A percentile compares a stretch with the other conserved stretches of the same genome.
These are phyloP conservation scores for Prunella strophiata DNA, from an alignment of 2,797 vertebrate genomes.

Conservation along the genomic window DNA sequence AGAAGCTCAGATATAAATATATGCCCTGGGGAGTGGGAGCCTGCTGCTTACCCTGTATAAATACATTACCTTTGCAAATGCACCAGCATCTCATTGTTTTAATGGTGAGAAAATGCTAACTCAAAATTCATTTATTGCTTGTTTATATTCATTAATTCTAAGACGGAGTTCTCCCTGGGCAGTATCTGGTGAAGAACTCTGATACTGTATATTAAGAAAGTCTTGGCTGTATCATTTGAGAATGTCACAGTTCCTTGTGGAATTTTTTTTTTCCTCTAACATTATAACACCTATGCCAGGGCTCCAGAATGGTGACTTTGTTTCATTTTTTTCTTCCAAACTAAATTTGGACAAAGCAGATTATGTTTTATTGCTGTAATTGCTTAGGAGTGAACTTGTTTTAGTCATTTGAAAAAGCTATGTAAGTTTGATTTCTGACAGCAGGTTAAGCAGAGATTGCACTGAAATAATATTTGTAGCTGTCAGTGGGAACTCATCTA, in stretches of 20 bases:
- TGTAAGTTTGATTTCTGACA: not conserved
- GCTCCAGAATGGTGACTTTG: not conserved
- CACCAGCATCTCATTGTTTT: not conserved
- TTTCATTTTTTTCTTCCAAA: not conserved
- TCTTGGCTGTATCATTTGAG: not conserved
- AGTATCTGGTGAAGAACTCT: not conserved
- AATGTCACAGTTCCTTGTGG: not conserved
- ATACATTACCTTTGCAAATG: not conserved
- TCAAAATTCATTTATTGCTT: not conserved
- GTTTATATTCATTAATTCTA: slow-evolving; percentile 16
- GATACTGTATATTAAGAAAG: not conserved
- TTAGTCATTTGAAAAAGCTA: not conserved
- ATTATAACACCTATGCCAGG: not conserved
- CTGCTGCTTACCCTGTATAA: not conserved
- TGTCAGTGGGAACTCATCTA: not conserved
- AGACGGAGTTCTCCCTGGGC: not conserved
- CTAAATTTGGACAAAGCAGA: not conserved
- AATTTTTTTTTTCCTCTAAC: not conserved
- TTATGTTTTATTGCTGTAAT: not conserved
- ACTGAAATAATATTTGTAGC: not conserved
- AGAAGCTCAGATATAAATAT: not conserved
- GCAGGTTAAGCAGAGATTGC: not conserved
- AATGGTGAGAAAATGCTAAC: not conserved
- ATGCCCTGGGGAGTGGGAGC: not conserved
- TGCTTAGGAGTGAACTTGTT: not conserved